Evolutionary conservation across 2,797 vertebrate genomes (phyloP).

Genomic region (Poecilia wingei): DNA sequence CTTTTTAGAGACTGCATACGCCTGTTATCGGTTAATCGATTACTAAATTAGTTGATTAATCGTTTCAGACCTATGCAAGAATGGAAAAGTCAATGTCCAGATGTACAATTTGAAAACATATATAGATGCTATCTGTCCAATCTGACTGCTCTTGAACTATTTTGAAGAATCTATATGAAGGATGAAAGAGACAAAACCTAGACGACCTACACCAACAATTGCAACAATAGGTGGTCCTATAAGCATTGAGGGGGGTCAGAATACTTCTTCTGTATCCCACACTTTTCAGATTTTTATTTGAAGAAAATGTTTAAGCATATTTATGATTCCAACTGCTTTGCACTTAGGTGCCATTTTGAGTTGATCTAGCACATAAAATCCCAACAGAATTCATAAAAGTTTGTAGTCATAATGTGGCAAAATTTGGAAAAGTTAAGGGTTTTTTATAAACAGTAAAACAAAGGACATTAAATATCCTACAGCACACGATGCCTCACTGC

Average conservation of each 20-base stretch:
- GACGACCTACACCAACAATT: background rate
- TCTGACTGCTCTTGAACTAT: background rate
- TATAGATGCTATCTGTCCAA: background rate
- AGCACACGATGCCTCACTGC: conserved; percentile 12
- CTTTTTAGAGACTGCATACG: no score
- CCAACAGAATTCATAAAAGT: background rate
- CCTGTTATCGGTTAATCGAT: no score
- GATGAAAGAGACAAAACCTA: background rate
- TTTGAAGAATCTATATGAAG: background rate
- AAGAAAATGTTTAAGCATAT: background rate
- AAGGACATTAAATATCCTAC: background rate
- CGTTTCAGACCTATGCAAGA: background rate
- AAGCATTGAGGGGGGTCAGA: background rate
- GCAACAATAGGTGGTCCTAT: background rate
- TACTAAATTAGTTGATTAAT: no score
- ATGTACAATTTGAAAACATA: background rate
- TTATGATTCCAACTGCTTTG: background rate
- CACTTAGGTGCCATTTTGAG: background rate
- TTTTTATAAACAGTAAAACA: conserved; percentile 15
- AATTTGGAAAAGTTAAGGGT: background rate
- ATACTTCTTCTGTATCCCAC: background rate
- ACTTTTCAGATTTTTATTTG: background rate
- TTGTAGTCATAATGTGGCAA: background rate
- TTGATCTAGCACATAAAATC: background rate
- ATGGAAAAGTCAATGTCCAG: background rate